Conservation (phyloP, 2,888 invertebrate genomes). For the Galerucella pusilla region DNA sequence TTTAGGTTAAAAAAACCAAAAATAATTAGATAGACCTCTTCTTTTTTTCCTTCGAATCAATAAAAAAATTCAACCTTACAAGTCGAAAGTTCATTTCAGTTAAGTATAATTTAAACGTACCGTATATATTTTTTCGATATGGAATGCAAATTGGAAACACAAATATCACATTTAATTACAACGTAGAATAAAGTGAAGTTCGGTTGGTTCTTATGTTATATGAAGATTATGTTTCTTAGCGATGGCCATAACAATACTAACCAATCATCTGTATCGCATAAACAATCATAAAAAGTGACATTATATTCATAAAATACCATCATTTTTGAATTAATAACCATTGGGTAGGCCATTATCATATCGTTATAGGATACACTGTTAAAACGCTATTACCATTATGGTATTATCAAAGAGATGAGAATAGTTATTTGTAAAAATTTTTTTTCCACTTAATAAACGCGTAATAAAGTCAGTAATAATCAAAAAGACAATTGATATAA, state of each 20-base stretch:
- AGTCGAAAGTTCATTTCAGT: no score
- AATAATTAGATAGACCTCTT: no score
- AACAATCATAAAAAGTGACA: conserved; percentile 66
- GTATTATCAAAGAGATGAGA: no score
- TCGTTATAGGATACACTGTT: conserved; percentile 56
- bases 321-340: conserved; percentile 64
- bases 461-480: no score
- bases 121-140: conserved; percentile 45
- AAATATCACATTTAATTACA: conserved; percentile 62
- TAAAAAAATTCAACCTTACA: no score
- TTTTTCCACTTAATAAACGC: no score
- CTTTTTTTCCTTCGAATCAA: no score
- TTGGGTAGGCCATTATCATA: conserved; percentile 61
- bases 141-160: conserved; percentile 60
- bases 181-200: conserved; percentile 49
- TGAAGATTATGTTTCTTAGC: conserved; percentile 52
- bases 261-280: conserved; percentile 66
- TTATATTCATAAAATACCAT: conserved; percentile 65
- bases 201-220: conserved; percentile 42
- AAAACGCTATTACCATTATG: conserved; percentile 25
- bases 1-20: background rate
- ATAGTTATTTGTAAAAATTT: no score
- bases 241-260: conserved; percentile 59
- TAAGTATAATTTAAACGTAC: background rate
- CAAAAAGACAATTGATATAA: no score